Percentiles rank a stretch among this genome's conserved stretches.
Evolutionary conservation across 2,113 vertebrate species (phyloP).

Genomic region (Xenopus borealis): DNA sequence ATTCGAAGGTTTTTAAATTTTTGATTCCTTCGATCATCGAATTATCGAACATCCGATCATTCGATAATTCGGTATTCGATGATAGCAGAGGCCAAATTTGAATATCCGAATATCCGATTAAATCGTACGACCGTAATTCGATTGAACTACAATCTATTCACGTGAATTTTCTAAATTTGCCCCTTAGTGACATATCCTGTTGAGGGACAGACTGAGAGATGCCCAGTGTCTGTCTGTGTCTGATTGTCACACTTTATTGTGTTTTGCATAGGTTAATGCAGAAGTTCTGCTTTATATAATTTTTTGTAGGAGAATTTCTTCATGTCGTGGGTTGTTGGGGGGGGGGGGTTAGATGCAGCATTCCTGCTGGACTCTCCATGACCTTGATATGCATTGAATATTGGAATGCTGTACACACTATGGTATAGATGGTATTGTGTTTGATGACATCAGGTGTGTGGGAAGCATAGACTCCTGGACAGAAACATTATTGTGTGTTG

Average conservation of each 20-base stretch:
- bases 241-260: background rate
- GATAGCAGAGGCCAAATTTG: too few species aligned
- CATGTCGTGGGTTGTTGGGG: conserved; percentile 5
- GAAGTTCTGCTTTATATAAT: background rate
- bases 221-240: background rate
- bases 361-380: conserved; percentile 14
- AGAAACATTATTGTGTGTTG: conserved; percentile 1
- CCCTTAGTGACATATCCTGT: background rate
- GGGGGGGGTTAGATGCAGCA: too few species aligned
- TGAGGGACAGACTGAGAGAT: background rate
- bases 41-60: too few species aligned
- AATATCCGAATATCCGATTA: too few species aligned
- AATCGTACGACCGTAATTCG: too few species aligned
- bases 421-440: background rate
- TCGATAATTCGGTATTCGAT: too few species aligned
- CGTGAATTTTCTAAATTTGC: too few species aligned
- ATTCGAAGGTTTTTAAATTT: too few species aligned
- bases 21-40: too few species aligned
- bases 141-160: too few species aligned
- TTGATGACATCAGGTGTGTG: background rate
- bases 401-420: background rate
- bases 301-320: conserved; percentile 3
- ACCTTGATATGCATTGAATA: conserved; percentile 31
- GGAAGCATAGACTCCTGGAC: background rate
- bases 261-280: background rate